Evolutionary conservation across 1,140 invertebrate species (phyloP), one percentile per base, ranked within the genome.

Genomic region (Oscheius sp.): DNA sequence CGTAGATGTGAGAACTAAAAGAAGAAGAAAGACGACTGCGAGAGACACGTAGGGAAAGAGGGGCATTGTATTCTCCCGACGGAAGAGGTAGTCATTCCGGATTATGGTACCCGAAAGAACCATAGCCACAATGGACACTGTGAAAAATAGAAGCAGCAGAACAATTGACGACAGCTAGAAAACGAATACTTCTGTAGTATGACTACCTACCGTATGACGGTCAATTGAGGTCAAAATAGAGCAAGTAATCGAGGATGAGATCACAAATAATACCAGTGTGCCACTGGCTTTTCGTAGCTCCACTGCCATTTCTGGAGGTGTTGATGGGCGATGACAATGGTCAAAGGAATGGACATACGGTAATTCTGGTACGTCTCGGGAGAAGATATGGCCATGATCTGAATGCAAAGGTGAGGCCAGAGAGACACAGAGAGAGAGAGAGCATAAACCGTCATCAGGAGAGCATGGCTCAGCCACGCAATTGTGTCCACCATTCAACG

Each of bases 401-500:
- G n/a, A 36, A 49, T 67, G 45, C 32, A 34, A 49, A 67, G 46
- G 49, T 67, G 46, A 26, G 49, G 2, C 55, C 46, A 46, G 38
- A 31, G 52, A 36, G 62, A 42, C 36, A 28, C n/a, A 23, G 45
- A 49, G 45, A n/a, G 1, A 1, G 18, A 65, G 20, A 45, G 29
- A 31, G 42, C 55, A 23, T 45, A 45, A 35, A 62, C 35, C 68
- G 29, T 71, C 58, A 23, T 71, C 69, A 63, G 61, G 38, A 42
- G 32, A 55, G 45, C 69, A 71, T 18, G 58, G 34, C 31, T 71
- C 69, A 23, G 69, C 69, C 0, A 71, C 49, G 45, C 69, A 71
- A 49, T 71, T 71, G 32, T 71, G 69, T 3, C 28, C 59, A 59
- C 64, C 49, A 4, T 71, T 71, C 28, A 63, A n/a, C 4, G 36